Conservation (phyloP, 2,113 vertebrate genomes). For the Siphamia tubifer region DNA sequence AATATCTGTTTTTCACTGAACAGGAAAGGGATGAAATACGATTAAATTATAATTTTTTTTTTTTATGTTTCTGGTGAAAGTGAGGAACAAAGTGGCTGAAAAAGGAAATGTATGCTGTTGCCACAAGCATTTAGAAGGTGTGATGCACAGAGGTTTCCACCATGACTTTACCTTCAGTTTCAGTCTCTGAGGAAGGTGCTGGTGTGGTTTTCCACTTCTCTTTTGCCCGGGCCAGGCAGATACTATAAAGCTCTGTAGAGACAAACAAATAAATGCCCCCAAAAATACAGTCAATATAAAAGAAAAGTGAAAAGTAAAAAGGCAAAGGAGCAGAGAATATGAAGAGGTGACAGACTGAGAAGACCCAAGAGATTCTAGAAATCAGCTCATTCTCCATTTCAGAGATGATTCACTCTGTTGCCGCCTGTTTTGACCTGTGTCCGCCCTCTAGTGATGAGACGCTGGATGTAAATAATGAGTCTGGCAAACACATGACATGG, state of each 20-base stretch:
- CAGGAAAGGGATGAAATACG: too few relatives aligned
- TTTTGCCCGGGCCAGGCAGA: conserved; percentile 91
- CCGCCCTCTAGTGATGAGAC: conserved; percentile 44
- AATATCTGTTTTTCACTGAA: too few relatives aligned
- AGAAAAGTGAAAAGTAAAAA: neutral
- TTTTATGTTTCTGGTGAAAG: too few relatives aligned
- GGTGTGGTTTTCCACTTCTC: conserved; percentile 87
- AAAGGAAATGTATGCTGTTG: too few relatives aligned
- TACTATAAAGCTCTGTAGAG: conserved; percentile 88
- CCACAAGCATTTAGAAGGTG: too few relatives aligned
- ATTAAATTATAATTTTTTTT: too few relatives aligned
- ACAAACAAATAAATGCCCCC: conserved; percentile 1
- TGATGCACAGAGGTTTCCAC: neutral
- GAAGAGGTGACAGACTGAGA: neutral
- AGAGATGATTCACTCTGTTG: neutral
- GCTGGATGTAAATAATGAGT: neutral
- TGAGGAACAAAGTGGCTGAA: neutral
- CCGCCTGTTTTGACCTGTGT: neutral
- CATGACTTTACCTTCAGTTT: conserved; percentile 84
- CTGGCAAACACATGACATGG: neutral
- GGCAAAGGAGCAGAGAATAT: neutral
- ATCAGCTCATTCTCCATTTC: neutral
- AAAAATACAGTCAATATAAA: neutral
- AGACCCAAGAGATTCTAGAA: neutral
- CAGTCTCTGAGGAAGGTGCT: conserved; percentile 76